phyloP scores from a whole-genome alignment of 2,797 vertebrate species.

The Triplophysa bombifrons region DNA sequence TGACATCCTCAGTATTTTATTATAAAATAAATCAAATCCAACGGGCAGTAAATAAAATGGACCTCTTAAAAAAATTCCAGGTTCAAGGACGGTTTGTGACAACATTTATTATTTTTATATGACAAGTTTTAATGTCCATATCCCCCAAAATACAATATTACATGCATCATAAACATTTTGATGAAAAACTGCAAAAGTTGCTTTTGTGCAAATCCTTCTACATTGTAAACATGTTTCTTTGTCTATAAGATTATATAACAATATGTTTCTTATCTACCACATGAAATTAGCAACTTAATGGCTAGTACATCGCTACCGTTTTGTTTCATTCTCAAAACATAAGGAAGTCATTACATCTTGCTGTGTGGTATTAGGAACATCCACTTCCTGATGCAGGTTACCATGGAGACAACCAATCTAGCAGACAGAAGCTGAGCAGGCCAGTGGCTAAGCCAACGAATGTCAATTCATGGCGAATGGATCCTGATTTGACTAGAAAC shows the following conservation, averaged over 20 bases:
- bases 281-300: not conserved
- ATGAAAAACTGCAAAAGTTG: not conserved
- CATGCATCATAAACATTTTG: constrained; percentile 3
- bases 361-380: not conserved
- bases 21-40: too few relatives aligned
- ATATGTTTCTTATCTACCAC: not conserved
- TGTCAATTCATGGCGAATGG: constrained; percentile 3
- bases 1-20: too few relatives aligned
- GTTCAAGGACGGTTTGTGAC: too few relatives aligned
- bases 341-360: not conserved
- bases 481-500: not conserved
- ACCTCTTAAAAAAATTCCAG: not conserved
- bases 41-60: too few relatives aligned
- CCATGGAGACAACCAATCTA: constrained; percentile 32
- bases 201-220: constrained; percentile 1
- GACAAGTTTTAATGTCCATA: not conserved
- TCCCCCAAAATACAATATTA: not conserved
- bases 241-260: not conserved
- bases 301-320: not conserved
- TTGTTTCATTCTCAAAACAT: not conserved
- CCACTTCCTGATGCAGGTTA: constrained; percentile 2
- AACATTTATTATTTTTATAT: not conserved
- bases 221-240: not conserved
- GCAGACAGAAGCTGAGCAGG: constrained; percentile 23
- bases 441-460: constrained; percentile 11